Base-by-base conservation (phyloP, 2,113 vertebrate species). In the Colaptes auratus region DNA sequence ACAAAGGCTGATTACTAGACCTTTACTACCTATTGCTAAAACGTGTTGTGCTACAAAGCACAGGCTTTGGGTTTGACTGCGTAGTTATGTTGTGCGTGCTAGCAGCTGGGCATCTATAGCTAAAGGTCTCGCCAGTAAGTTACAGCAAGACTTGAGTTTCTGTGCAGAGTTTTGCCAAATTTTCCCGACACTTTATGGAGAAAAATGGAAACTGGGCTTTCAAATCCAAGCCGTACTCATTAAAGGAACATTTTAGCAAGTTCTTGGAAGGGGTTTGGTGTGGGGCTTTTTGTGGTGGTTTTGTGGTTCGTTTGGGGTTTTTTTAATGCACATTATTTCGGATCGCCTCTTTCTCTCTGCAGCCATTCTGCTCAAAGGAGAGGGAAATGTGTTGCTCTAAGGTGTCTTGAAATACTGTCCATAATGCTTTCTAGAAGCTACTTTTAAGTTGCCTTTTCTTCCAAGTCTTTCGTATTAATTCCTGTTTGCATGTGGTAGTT, bases 101-200 rank as follows among this genome's bases (percentile, higher is more conserved):
- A 33, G 73, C 30, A 52, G 10, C 27, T 74, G 30, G 15, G 9
- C 28, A 28, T 42, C 36, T 64, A 1, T 64, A 69, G 36, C 33
- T 71, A 14, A 58, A 92, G 33, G 53, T 89, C 52, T 75, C 0
- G 0, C 58, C 61, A 76, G 0, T 33, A 75, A 21, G 1, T 63
- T 30, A n/a, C 36, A 74, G 28, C 35, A 13, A 12, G 33, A 35
- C 17, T 36, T 64, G 36, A 84, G 6, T 84, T 93, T 82, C 42
- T 82, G 81, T 42, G 28, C 36, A 24, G 33, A 50, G 11, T 61
- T 81, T 87, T 87, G 55, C 53, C 30, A 33, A 75, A 64, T 31
- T 85, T 10, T 33, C 83, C 24, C 83, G 19, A 17, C 8, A 14
- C 20, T 79, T 87, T 12, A 27, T 58, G 36, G 23, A 64, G 61